Percentiles rank a stretch among this genome's conserved stretches.
phyloP scores from a whole-genome alignment of 2,797 vertebrate species.

The Myoxocephalus aenaeus region DNA sequence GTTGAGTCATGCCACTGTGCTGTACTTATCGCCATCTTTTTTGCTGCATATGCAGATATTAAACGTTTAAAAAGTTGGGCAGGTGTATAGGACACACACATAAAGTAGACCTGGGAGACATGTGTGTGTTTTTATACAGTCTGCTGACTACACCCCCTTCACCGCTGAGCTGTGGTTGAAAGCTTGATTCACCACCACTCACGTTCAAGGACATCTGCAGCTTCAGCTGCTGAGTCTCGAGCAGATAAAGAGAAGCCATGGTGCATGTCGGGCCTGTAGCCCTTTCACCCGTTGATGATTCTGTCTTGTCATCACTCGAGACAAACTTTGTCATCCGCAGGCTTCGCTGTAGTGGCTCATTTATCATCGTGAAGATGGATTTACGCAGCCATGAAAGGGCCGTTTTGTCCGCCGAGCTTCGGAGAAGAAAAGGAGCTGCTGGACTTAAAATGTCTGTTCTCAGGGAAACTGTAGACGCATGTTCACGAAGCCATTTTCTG shows the following conservation, averaged over 20 bases:
- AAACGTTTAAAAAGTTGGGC: slow-evolving; percentile 12
- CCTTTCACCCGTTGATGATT: slow-evolving; percentile 41
- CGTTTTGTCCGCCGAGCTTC: slow-evolving; percentile 28
- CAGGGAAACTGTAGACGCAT: slow-evolving; percentile 1
- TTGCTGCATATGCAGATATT: slow-evolving; percentile 18
- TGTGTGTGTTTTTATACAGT: slow-evolving; percentile 6
- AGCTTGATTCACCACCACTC: slow-evolving; percentile 32
- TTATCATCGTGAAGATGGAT: slow-evolving; percentile 52
- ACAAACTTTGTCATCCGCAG: slow-evolving; percentile 41
- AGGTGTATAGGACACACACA: slow-evolving; percentile 20
- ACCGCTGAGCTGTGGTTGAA: slow-evolving; percentile 23
- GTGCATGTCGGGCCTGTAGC: slow-evolving; percentile 22
- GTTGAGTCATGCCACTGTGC: slow-evolving; percentile 75
- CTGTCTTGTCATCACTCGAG: slow-evolving; percentile 44
- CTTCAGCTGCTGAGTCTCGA: slow-evolving; percentile 36
- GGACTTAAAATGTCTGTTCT: slow-evolving; percentile 45
- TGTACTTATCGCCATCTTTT: slow-evolving; percentile 36
- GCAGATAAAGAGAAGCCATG: slow-evolving; percentile 35
- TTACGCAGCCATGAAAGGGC: slow-evolving; percentile 45
- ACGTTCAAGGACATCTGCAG: slow-evolving; percentile 35
- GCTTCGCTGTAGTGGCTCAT: slow-evolving; percentile 38
- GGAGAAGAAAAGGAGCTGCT: slow-evolving; percentile 35
- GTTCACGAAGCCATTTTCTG: slow-evolving; percentile 43
- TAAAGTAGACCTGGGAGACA: neutral
- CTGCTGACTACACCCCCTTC: slow-evolving; percentile 16